Evolutionary conservation across 2,113 vertebrate species (phyloP).

Genomic region (Apodemus speciosus): DNA sequence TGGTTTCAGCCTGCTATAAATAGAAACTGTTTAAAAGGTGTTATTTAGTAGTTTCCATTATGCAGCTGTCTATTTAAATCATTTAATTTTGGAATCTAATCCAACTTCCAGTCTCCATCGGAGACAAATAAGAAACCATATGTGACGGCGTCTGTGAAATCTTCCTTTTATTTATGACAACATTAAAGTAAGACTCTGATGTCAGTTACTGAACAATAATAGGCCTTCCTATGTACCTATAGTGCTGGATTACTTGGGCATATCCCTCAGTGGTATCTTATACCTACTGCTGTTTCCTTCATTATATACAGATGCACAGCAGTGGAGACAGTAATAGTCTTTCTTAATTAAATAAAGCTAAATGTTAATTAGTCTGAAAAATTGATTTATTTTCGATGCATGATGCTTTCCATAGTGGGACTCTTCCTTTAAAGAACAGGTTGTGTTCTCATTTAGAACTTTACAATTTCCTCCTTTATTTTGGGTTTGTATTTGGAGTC

Average conservation of each 20-base stretch:
- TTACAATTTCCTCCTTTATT: constrained; percentile 83
- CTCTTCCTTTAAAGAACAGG: constrained; percentile 86
- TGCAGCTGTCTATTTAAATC: constrained; percentile 89
- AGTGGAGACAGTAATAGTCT: constrained; percentile 90
- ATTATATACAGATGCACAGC: constrained; percentile 92
- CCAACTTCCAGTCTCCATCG: constrained; percentile 85
- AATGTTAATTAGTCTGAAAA: constrained; percentile 91
- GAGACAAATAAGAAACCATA: constrained; percentile 90
- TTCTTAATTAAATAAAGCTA: constrained; percentile 93
- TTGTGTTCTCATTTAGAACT: constrained; percentile 86
- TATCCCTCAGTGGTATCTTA: constrained; percentile 88
- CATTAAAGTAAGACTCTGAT: constrained; percentile 89
- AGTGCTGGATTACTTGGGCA: constrained; percentile 87
- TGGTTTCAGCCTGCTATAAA: constrained; percentile 82
- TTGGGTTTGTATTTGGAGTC: constrained; percentile 88
- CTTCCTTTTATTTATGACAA: constrained; percentile 89
- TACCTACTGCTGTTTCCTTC: constrained; percentile 90
- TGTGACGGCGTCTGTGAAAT: constrained; percentile 89
- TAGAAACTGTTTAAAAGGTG: constrained; percentile 87
- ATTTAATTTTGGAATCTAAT: constrained; percentile 90
- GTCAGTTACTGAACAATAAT: constrained; percentile 91
- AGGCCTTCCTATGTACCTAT: constrained; percentile 88
- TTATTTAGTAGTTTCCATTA: constrained; percentile 86
- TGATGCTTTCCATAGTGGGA: constrained; percentile 82
- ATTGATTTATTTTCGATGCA: constrained; percentile 88